Evolutionary conservation across 2,888 invertebrate genomes (phyloP).

Genomic region (Cephalotes varians): DNA sequence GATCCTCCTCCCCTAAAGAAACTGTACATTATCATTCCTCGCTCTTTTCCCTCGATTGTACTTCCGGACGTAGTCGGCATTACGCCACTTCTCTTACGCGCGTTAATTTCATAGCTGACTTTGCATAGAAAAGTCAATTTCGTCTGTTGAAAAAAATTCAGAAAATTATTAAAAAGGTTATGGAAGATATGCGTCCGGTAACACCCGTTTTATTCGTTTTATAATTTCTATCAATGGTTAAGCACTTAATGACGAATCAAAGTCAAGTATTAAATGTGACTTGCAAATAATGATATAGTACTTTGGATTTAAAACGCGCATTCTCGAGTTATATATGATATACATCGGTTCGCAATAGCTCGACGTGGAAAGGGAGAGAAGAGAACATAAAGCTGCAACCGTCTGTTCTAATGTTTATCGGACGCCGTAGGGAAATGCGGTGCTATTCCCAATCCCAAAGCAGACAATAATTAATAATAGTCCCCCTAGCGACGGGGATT

Average conservation of each 20-base stretch:
- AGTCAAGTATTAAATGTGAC: neutral
- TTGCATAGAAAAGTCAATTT: neutral
- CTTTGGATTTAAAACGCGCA: neutral
- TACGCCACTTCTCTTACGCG: constrained; percentile 21
- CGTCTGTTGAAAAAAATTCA: neutral
- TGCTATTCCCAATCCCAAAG: constrained; percentile 67
- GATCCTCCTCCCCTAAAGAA: neutral
- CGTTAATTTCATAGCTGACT: constrained; percentile 7
- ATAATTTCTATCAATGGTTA: neutral
- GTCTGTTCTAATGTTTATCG: constrained; percentile 72
- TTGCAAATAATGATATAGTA: neutral
- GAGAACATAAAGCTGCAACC: constrained; percentile 59
- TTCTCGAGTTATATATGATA: constrained; percentile 9
- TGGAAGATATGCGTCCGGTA: neutral
- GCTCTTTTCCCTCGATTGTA: constrained; percentile 40
- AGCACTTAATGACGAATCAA: neutral
- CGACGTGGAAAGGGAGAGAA: constrained; percentile 23
- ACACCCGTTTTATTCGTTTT: neutral
- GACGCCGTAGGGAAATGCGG: constrained; percentile 58
- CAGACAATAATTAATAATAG: constrained; percentile 79
- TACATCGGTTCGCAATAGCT: constrained; percentile 19
- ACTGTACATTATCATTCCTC: constrained; percentile 48
- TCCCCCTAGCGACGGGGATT: constrained; percentile 58
- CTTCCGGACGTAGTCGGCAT: constrained; percentile 44
- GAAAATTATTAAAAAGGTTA: neutral